Base-by-base conservation (phyloP, 1,140 invertebrate genomes). In the Wiebesia pumilae region DNA sequence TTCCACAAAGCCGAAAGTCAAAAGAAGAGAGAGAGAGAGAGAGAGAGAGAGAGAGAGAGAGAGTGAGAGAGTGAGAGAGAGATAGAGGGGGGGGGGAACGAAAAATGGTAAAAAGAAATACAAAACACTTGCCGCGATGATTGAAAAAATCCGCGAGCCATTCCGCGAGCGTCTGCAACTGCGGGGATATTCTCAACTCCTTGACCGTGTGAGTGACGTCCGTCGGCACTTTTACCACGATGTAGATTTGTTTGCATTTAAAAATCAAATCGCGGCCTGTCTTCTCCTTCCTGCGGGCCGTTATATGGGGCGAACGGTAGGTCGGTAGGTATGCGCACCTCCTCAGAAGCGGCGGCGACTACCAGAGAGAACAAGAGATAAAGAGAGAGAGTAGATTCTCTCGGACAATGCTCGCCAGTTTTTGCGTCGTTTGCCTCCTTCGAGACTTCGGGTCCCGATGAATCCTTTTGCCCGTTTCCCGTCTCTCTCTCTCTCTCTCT, bases 161-260 rank as follows among this genome's bases (percentile, higher is more conserved):
- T 88, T 89, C 82, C 87, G 84, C 88, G 89, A 89, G 87, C 54
- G 35, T 67, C 33, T 62, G 33, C 35, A 75, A 75, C 38, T 43
- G 24, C 33, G 71, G 82, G 89, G 88, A 89, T 87, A 90, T 89
- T 87, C 88, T 90, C 84, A 88, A 88, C 85, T 89, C 38, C 24
- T 81, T 33, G 54, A n/a, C 65, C 62, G 43, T 27, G 54, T 67
- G 71, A 84, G 78, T 89, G 89, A 90, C 90, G 90, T 90, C 90
- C 89, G 88, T 89, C 89, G 88, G 85, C 91, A 90, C 92, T 93
- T 93, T 93, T 93, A 91, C 90, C 90, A 90, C 91, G 89, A 94
- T 94, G 92, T 94, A 94, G 93, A 94, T 94, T 94, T 94, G 93
- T 94, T 94, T 93, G 92, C 93, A 94, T 94, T 94, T 94, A 93